Percentiles rank a stretch among this genome's conserved stretches.
Conservation (phyloP, 2,888 invertebrate species). For the Eupithecia subumbrata region DNA sequence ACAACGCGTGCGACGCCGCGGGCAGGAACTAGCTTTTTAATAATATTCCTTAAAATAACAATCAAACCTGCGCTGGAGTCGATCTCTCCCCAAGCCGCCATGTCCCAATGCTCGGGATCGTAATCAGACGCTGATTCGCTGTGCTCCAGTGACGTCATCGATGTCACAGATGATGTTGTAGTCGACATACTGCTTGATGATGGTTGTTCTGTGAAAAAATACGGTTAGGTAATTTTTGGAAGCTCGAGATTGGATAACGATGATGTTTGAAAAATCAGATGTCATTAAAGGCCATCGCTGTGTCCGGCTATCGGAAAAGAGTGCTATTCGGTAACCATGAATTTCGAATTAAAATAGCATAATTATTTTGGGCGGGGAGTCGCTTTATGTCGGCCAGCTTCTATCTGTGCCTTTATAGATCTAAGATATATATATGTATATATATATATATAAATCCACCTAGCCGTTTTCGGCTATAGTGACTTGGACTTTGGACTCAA, state of each 20-base stretch:
- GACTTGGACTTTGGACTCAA: too few relatives aligned
- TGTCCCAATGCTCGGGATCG: conserved; percentile 93
- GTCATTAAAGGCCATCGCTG: neutral
- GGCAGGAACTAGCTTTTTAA: too few relatives aligned
- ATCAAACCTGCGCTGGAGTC: conserved; percentile 85
- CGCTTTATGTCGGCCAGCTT: neutral
- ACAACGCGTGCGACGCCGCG: too few relatives aligned
- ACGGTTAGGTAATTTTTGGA: neutral
- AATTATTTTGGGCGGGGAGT: too few relatives aligned
- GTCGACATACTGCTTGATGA: conserved; percentile 95
- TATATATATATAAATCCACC: too few relatives aligned
- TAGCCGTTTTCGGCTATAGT: too few relatives aligned
- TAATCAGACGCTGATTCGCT: conserved; percentile 94
- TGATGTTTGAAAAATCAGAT: neutral
- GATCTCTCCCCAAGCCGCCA: conserved; percentile 96
- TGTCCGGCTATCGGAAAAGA: neutral
- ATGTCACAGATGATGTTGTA: conserved; percentile 94
- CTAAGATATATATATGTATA: too few relatives aligned
- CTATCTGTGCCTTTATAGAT: neutral
- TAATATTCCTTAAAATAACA: neutral
- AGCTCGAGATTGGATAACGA: neutral
- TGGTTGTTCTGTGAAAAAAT: conserved; percentile 87
- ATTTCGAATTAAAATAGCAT: neutral
- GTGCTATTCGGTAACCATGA: neutral
- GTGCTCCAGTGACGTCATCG: conserved; percentile 94